Percentiles rank a stretch among this genome's conserved stretches.
Conservation (phyloP, 1,140 invertebrate species). For the Trichonephila clavipes region DNA sequence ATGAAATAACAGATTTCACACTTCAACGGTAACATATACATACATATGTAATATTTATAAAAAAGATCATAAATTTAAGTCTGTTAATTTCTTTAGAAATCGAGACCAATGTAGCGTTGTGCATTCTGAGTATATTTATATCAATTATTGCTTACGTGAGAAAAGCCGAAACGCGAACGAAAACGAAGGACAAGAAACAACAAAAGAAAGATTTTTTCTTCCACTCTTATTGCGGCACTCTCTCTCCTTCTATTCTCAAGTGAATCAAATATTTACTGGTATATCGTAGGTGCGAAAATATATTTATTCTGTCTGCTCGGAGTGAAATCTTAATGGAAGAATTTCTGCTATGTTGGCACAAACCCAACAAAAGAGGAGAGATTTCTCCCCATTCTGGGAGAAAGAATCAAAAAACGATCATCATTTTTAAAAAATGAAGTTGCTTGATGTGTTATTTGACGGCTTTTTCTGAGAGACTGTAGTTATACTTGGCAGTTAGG, state of each 20-base stretch:
- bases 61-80: no score
- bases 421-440: background rate
- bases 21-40: no score
- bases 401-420: background rate
- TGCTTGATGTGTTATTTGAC: background rate
- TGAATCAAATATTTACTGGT: background rate
- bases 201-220: background rate
- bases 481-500: no score
- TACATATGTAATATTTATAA: no score
- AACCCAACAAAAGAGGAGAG: background rate
- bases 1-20: no score
- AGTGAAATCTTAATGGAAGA: conserved; percentile 29
- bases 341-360: background rate
- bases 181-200: background rate
- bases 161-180: background rate
- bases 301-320: background rate
- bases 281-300: background rate
- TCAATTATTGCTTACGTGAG: no score
- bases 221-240: background rate
- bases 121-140: no score
- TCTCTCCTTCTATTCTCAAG: background rate
- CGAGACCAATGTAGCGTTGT: no score
- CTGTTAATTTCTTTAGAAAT: no score
- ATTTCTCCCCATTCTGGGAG: background rate
- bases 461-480: background rate